Base-by-base conservation (phyloP, 1,140 invertebrate genomes). In the Platyscapa corneri region DNA sequence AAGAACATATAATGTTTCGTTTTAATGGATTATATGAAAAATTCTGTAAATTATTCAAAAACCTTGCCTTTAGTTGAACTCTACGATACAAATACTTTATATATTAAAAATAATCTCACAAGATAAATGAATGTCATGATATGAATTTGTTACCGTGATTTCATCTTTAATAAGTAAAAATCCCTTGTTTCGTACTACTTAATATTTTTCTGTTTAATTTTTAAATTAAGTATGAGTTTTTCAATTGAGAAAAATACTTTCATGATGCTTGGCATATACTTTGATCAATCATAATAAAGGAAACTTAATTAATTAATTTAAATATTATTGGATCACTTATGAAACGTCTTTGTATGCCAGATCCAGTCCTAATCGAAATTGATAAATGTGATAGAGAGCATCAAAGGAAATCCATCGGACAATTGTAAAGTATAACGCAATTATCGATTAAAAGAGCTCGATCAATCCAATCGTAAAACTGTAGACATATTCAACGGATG, bases 11-110 rank as follows among this genome's bases (percentile, higher is more conserved):
- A n/a, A 30, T 60, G 42, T 37, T 46, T 72, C n/a, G 14, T 32
- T 14, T 32, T n/a, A 70, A n/a, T n/a, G n/a, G n/a, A n/a, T 81
- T 81, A 53, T 30, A 49, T 53, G 42, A 70, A 70, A 49, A 65
- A 72, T 46, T 23, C 46, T 32, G 46, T 30, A 81, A 53, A 72
- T 34, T 81, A 49, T 34, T 30, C 42, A 65, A 12, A 42, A 14
- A 65, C 70, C 70, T 81, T 23, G 42, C 56, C 64, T 81, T 42
- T 64, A 12, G 27, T 81, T 70, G 34, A 39, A 32, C 34, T 3
- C 27, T 56, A 37, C 0, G 30, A 39, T 67, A 23, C 60, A 81
- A 81, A 67, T 81, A 67, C 65, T 64, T 32, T 6, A 75, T 75
- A 30, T n/a, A 0, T 6, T 23, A 14, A 39, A 23, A 72, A 23